These are phyloP conservation scores for Anniella stebbinsi DNA, from an alignment of 2,797 vertebrate genomes.

Conservation along the genomic window DNA sequence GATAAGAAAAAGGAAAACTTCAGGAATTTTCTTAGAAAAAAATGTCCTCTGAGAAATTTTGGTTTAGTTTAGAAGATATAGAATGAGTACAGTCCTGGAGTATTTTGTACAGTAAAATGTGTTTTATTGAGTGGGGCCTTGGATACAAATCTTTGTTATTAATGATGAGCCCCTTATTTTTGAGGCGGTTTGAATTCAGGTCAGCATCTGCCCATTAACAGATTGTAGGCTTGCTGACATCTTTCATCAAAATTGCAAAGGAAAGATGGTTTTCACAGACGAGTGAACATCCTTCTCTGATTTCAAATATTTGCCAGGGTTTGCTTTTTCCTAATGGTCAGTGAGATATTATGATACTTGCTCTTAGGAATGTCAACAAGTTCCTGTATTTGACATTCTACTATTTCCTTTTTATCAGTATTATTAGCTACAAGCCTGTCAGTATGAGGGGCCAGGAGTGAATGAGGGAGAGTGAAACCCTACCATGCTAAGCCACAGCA, in stretches of 20 bases:
- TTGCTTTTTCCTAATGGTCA: constrained; percentile 31
- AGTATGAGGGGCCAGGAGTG: background rate
- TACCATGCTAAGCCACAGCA: background rate
- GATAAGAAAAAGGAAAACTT: background rate
- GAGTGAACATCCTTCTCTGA: constrained; percentile 50
- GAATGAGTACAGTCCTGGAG: background rate
- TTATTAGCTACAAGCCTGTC: constrained; percentile 12
- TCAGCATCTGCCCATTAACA: constrained; percentile 45
- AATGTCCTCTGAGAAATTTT: background rate
- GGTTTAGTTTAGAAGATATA: background rate
- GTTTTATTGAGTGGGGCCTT: background rate
- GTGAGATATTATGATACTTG: constrained; percentile 2
- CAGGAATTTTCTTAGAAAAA: background rate
- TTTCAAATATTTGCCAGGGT: constrained; percentile 41
- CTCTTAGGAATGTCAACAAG: constrained; percentile 25
- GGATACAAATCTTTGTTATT: constrained; percentile 20
- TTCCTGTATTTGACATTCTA: constrained; percentile 32
- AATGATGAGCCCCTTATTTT: constrained; percentile 29
- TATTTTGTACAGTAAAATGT: background rate
- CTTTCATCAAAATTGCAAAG: constrained; percentile 43
- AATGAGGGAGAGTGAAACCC: background rate
- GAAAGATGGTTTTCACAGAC: constrained; percentile 48
- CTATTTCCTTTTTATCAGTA: constrained; percentile 48
- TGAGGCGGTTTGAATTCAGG: constrained; percentile 42
- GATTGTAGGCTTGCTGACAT: constrained; percentile 54